A percentile compares a stretch with the other conserved stretches of the same genome.
These are phyloP conservation scores for Acropora yongei DNA, from an alignment of 64 coral and sea anemone genomes.

Conservation along the genomic window DNA sequence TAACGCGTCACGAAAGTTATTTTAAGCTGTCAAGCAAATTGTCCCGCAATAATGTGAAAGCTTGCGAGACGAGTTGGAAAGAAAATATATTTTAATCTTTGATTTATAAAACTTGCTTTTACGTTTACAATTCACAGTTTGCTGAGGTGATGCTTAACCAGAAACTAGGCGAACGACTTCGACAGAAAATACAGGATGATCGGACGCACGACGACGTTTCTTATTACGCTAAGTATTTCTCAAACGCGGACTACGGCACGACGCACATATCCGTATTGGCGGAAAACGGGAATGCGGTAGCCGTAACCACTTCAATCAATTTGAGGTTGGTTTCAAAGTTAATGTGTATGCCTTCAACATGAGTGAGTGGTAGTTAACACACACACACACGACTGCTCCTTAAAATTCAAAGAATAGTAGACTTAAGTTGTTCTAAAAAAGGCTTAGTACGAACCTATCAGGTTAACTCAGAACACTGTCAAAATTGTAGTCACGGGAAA, in stretches of 20 bases:
- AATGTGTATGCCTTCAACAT: neutral
- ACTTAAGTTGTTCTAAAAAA: no score
- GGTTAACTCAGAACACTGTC: neutral
- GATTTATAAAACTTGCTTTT: neutral
- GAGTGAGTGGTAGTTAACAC: no score
- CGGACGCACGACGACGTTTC: conserved; percentile 43
- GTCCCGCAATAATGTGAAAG: no score
- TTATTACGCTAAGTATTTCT: conserved; percentile 72
- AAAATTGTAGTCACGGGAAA: no score
- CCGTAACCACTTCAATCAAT: conserved; percentile 86
- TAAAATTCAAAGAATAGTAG: no score
- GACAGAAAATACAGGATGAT: conserved; percentile 78
- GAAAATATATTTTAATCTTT: neutral
- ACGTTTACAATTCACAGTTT: neutral
- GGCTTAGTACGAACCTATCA: neutral
- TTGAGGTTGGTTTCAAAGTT: conserved; percentile 33
- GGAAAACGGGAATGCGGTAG: conserved; percentile 86
- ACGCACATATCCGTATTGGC: conserved; percentile 85
- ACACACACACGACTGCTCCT: no score
- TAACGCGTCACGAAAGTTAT: no score
- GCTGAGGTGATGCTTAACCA: conserved; percentile 5
- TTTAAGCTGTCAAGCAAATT: no score
- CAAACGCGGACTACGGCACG: conserved; percentile 68
- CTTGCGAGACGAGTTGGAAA: no score
- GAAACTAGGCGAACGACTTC: conserved; percentile 45